phyloP scores from a whole-genome alignment of 2,113 vertebrate genomes.

The Nycticorax nycticorax region DNA sequence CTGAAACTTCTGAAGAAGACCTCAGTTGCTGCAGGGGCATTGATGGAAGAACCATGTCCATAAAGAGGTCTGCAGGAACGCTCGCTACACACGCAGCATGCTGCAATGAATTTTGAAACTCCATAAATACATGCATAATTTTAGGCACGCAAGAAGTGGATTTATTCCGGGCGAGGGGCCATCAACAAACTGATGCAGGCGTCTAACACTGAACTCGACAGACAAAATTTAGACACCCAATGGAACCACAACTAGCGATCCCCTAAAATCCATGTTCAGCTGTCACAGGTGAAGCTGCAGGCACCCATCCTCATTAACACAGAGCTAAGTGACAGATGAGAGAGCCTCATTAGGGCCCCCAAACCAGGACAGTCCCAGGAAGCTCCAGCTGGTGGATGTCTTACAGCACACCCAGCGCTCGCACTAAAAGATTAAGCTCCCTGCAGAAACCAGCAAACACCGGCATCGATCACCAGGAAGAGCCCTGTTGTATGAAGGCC shows the following conservation, averaged over 20 bases:
- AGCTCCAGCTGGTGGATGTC: not conserved
- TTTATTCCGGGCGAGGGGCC: fast-evolving
- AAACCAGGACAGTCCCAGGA: not conserved
- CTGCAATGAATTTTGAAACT: not conserved
- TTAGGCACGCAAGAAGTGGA: not conserved
- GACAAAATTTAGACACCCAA: not conserved
- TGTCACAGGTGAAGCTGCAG: not conserved
- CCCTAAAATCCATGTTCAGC: fast-evolving
- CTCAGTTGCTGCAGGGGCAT: not conserved
- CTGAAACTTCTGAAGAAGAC: not conserved
- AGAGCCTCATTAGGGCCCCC: not conserved
- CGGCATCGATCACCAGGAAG: fast-evolving
- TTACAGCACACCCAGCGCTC: not conserved
- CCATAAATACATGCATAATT: not conserved
- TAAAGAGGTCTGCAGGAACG: not conserved
- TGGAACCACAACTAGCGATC: not conserved
- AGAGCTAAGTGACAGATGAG: not conserved
- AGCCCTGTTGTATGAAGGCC: not conserved
- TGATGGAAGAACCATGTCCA: not conserved
- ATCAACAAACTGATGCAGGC: not conserved
- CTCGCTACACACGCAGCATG: fast-evolving
- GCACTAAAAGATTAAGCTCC: not conserved
- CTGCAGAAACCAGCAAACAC: not conserved
- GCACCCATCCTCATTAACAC: not conserved
- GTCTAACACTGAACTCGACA: not conserved